phyloP scores from a whole-genome alignment of 2,113 vertebrate genomes.

The Laterallus jamaicensis region DNA sequence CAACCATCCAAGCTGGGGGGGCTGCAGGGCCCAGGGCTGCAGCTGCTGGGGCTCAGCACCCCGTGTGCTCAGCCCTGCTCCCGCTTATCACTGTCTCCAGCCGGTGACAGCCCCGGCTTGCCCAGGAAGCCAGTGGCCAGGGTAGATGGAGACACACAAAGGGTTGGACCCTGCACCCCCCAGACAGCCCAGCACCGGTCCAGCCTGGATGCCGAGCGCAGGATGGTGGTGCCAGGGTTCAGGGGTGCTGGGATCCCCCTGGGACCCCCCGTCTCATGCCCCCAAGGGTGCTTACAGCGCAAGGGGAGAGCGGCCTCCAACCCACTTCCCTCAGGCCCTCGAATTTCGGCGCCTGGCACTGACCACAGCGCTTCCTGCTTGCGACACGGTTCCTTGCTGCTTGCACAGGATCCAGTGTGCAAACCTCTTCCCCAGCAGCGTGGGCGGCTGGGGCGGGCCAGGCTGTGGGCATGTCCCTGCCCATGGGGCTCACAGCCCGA shows the following conservation, averaged over 20 bases:
- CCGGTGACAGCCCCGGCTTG: fast-evolving
- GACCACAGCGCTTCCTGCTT: conserved; percentile 64
- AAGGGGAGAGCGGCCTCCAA: neutral
- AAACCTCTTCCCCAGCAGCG: neutral
- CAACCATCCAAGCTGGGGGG: neutral
- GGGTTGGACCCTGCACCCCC: neutral
- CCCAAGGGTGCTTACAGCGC: neutral
- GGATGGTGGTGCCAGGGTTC: neutral
- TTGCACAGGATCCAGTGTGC: neutral
- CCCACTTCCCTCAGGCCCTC: conserved; percentile 17
- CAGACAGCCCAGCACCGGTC: neutral
- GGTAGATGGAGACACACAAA: fast-evolving
- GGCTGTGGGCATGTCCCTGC: neutral
- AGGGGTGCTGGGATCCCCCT: fast-evolving
- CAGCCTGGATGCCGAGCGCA: fast-evolving
- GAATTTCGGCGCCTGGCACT: neutral
- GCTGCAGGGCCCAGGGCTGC: neutral
- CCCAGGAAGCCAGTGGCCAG: fast-evolving
- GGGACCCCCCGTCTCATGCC: neutral
- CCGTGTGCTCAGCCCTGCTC: fast-evolving
- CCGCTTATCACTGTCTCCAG: neutral
- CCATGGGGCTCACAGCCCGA: neutral
- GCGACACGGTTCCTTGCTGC: neutral
- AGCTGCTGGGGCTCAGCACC: fast-evolving
- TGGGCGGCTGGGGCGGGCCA: fast-evolving